Base-by-base conservation (phyloP, 2,888 invertebrate species). In the Dryocosmus kuriphilus region DNA sequence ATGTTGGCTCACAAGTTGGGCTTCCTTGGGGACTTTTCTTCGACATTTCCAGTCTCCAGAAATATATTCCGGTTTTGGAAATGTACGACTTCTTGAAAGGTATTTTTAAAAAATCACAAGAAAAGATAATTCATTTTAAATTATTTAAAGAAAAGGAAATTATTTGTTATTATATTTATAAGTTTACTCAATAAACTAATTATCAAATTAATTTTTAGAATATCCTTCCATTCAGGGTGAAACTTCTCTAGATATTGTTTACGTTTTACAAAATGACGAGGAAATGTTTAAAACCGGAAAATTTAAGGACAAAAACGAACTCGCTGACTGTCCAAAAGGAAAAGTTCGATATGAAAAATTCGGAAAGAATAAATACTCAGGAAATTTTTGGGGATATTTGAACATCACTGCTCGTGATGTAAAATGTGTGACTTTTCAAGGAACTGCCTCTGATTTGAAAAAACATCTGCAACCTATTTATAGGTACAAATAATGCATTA, bases 21-120 rank as follows among this genome's bases (percentile, higher is more conserved):
- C 92, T 96, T 55, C 94, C 95, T 0, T 99, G 99, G 99, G 92
- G 93, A 7, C 89, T 91, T 51, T 99, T 98, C 91, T 99, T 99
- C 92, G 96, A 99, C 89, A 76, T 98, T 6, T 85, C 93, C 0
- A 96, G 97, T 86, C 92, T 99, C 35, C 93, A 94, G 88, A 92
- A 93, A 60, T 98, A 95, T 92, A 94, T 96, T 0, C 97, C 97
- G 67, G 97, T 98, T 0, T 93, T 98, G 3, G 99, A 99, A 92
- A 94, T 98, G 92, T 92, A 95, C 78, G 95, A 98, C 85, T 96
- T 96, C 90, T 92, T 98, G 75, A 89, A 93, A 88, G 94, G 96
- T 94, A 92, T 35, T 38, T 1, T 19, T 41, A 61, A 24, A 76
- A 16, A 41, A 11, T 8, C 1, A 30, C 9, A n/a, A 55, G 5